phyloP scores from a whole-genome alignment of 2,888 invertebrate species.

The Pyrrhosoma nymphula region DNA sequence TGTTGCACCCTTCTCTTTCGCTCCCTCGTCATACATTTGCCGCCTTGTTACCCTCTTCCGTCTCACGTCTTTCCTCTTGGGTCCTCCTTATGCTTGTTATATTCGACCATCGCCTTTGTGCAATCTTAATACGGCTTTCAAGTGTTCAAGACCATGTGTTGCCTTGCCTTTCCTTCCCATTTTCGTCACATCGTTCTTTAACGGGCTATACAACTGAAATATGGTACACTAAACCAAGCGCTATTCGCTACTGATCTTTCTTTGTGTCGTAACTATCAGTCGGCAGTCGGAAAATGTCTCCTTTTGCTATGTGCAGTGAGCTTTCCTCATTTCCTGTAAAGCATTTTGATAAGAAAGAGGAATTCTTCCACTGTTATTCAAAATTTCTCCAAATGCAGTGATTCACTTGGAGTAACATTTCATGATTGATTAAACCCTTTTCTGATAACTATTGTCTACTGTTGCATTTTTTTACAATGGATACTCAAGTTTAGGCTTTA shows the following conservation, averaged over 20 bases:
- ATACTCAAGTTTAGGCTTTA: no score
- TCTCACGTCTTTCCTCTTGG: background rate
- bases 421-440: no score
- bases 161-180: background rate
- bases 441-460: no score
- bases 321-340: no score
- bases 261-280: background rate
- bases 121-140: background rate
- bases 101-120: background rate
- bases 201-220: background rate
- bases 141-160: background rate
- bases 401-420: no score
- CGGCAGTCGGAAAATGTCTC: background rate
- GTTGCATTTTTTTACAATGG: no score
- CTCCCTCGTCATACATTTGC: no score
- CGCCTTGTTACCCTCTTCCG: background rate
- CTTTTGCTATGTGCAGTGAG: no score
- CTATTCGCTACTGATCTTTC: background rate
- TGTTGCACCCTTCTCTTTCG: background rate
- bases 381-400: no score
- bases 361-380: no score
- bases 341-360: no score
- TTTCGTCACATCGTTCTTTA: background rate
- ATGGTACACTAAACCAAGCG: background rate
- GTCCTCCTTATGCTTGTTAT: background rate